Conservation (phyloP, 2,113 vertebrate genomes). For the Dipodomys ordii region DNA sequence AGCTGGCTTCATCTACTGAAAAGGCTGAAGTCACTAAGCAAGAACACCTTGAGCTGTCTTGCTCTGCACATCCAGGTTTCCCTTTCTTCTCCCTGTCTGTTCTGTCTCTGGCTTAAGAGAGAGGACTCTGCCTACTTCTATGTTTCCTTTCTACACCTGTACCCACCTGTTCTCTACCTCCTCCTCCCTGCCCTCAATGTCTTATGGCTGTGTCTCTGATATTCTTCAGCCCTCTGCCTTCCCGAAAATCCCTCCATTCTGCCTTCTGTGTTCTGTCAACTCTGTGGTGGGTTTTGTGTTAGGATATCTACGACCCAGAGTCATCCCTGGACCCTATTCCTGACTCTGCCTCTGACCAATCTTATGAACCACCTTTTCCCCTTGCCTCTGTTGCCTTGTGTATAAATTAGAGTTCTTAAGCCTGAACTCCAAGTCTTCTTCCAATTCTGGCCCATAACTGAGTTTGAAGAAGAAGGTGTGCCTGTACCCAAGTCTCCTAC, state of each 20-base stretch:
- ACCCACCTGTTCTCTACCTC: neutral
- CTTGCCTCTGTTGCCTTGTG: neutral
- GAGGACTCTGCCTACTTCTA: neutral
- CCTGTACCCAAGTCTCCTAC: neutral
- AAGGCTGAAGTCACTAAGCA: neutral
- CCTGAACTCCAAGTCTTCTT: neutral
- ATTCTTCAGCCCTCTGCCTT: neutral
- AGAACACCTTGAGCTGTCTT: neutral
- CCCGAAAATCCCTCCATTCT: neutral
- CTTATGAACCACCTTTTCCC: neutral
- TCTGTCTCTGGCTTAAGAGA: neutral
- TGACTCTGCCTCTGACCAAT: neutral
- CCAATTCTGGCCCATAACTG: neutral
- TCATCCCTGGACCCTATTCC: neutral
- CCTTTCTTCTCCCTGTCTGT: neutral
- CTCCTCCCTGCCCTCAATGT: neutral
- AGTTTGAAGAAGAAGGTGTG: neutral
- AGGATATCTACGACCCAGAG: neutral
- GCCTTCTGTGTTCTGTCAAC: neutral
- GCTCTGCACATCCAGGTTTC: too few relatives aligned
- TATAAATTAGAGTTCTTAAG: neutral
- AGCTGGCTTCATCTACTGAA: neutral
- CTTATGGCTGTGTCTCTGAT: neutral
- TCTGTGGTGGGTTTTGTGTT: neutral
- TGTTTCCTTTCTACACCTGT: rapidly evolving